phyloP scores from a whole-genome alignment of 1,140 invertebrate genomes.

The Habropoda laboriosa region DNA sequence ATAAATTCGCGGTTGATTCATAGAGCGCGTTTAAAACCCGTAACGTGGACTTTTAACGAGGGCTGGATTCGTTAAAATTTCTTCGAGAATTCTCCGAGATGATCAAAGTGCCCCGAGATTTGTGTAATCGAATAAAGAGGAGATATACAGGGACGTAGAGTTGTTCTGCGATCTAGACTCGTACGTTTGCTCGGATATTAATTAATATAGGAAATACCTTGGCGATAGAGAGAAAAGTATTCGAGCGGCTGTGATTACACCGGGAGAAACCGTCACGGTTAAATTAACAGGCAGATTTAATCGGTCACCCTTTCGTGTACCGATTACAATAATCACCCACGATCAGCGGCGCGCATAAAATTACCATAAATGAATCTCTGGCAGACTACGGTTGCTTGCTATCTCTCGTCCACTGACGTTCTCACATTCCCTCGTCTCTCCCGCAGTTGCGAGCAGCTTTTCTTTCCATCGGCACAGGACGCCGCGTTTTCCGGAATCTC shows the following conservation, averaged over 20 bases:
- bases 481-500: conserved; percentile 4
- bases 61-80: conserved; percentile 17
- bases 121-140: conserved; percentile 3
- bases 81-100: neutral
- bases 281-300: conserved; percentile 66
- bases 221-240: too few species aligned
- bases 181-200: neutral
- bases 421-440: neutral
- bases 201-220: neutral
- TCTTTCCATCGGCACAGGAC: too few species aligned
- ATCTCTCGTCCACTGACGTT: conserved; percentile 23
- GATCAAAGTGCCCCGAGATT: neutral
- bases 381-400: conserved; percentile 12
- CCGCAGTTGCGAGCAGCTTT: conserved; percentile 8
- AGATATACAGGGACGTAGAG: too few species aligned
- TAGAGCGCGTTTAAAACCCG: conserved; percentile 3
- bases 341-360: conserved; percentile 65
- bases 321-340: conserved; percentile 66
- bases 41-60: neutral
- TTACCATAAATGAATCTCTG: conserved; percentile 69
- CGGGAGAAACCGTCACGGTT: conserved; percentile 37
- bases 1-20: conserved; percentile 22
- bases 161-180: too few species aligned
- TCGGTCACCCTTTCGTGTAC: conserved; percentile 60
- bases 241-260: neutral